A percentile compares a stretch with the other conserved stretches of the same genome.
Evolutionary conservation across 2,797 vertebrate genomes (phyloP).

Genomic region (Coregonus sp.): DNA sequence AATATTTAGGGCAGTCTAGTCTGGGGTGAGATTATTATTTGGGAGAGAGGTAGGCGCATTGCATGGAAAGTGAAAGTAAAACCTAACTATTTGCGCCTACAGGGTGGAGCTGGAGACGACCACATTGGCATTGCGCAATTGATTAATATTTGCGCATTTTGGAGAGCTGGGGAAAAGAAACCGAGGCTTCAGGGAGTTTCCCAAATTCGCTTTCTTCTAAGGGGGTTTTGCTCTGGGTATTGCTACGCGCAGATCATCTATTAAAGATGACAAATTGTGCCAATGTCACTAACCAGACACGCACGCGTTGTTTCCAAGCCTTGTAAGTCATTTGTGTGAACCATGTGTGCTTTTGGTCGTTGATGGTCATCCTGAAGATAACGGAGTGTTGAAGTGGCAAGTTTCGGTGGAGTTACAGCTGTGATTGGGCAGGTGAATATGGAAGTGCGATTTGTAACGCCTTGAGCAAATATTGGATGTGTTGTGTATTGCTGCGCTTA

Average conservation of each 20-base stretch:
- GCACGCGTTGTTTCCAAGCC: not conserved
- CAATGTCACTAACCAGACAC: not conserved
- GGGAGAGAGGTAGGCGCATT: not conserved
- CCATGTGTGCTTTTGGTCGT: not conserved
- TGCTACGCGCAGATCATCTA: not conserved
- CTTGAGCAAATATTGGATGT: not conserved
- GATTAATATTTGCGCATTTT: not conserved
- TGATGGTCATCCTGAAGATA: not conserved
- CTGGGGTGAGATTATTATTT: not conserved
- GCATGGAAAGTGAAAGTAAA: constrained; percentile 1
- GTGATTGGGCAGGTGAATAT: not conserved
- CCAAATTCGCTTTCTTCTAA: not conserved
- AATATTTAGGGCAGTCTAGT: no score
- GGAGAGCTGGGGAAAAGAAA: not conserved
- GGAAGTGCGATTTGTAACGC: not conserved
- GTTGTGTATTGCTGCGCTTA: no score
- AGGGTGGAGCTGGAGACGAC: not conserved
- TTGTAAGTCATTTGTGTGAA: not conserved
- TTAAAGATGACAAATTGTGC: not conserved
- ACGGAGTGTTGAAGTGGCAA: not conserved
- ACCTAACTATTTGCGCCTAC: not conserved
- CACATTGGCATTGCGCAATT: not conserved
- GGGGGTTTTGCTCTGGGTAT: not conserved
- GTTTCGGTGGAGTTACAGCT: not conserved
- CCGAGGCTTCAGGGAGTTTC: not conserved